Conservation (phyloP, 2,113 vertebrate species). For the Hystrix brachyura region DNA sequence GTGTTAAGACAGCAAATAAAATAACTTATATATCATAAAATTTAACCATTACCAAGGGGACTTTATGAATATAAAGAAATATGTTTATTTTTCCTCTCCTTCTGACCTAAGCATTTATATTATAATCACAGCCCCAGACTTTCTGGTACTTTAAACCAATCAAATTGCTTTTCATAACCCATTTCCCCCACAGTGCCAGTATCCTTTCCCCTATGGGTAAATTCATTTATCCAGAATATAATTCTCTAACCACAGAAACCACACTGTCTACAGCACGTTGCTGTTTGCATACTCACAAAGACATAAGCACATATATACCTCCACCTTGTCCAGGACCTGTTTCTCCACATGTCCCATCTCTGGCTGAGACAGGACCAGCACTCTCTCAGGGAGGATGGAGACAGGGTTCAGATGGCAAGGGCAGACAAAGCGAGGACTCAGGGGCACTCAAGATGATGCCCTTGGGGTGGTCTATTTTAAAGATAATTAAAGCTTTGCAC, state of each 20-base stretch:
- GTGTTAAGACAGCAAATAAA: slow-evolving; percentile 60
- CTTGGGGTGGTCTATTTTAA: slow-evolving; percentile 4
- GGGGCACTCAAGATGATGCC: neutral
- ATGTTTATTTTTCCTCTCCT: slow-evolving; percentile 47
- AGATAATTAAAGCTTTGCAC: slow-evolving; percentile 6
- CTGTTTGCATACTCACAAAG: neutral
- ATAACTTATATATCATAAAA: slow-evolving; percentile 24
- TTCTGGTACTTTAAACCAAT: slow-evolving; percentile 7
- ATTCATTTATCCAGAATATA: slow-evolving; percentile 25
- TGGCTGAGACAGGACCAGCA: neutral
- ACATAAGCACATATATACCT: neutral
- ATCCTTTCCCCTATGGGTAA: neutral
- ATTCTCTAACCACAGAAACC: neutral
- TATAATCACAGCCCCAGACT: neutral
- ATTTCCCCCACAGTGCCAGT: neutral
- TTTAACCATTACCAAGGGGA: slow-evolving; percentile 41
- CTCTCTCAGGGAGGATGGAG: neutral
- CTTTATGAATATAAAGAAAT: slow-evolving; percentile 55
- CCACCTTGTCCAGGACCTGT: neutral
- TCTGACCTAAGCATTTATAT: slow-evolving; percentile 41
- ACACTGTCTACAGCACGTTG: neutral
- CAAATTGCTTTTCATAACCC: neutral
- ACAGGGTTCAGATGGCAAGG: neutral
- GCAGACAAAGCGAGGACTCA: neutral
- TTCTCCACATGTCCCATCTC: neutral